Base-by-base conservation (phyloP, 2,888 invertebrate species). In the Yponomeuta sedellus region DNA sequence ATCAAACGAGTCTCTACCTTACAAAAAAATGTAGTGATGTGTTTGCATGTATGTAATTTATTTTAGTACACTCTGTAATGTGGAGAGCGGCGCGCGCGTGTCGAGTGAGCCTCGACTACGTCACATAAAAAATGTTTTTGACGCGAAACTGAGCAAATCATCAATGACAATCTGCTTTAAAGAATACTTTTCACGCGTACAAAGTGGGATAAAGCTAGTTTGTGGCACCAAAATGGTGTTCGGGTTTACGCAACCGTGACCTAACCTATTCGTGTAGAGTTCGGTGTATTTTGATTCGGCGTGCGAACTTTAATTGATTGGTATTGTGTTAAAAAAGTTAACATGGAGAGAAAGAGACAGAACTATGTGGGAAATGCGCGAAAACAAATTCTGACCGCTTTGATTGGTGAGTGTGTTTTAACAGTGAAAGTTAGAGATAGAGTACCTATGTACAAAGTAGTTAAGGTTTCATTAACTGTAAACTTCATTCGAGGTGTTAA, bases 321-420 rank as follows among this genome's bases (percentile, higher is more conserved):
- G 1, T 25, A 28, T 16, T 11, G 1, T 6, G n/a, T 61, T 66
- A 66, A 68, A 66, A 68, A 69, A 65, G 58, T 66, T 63, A 20
- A 20, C 12, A 65, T 59, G 65, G 65, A 56, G 65, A 68, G 68
- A 67, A 71, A 73, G 65, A 68, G 66, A 61, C 66, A 64, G 59
- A 74, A 75, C 71, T 74, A 73, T 20, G 74, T 73, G 71, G 76
- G 75, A 66, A 80, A 73, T 68, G 77, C 83, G 10, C 70, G 71
- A 28, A 77, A 73, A 62, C 86, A 86, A 73, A 79, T 86, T 70
- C 70, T 84, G 16, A 83, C 86, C 10, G 84, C 86, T 58, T 70
- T 86, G 19, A 70, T 79, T n/a, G 86, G 86, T 86, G 69, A 80
- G 81, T 76, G 64, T 64, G 56, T 52, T 52, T 52, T 12, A 52